A percentile compares a stretch with the other conserved stretches of the same genome.
Conservation (phyloP, 2,797 vertebrate genomes). For the Micropoecilia bifurca region DNA sequence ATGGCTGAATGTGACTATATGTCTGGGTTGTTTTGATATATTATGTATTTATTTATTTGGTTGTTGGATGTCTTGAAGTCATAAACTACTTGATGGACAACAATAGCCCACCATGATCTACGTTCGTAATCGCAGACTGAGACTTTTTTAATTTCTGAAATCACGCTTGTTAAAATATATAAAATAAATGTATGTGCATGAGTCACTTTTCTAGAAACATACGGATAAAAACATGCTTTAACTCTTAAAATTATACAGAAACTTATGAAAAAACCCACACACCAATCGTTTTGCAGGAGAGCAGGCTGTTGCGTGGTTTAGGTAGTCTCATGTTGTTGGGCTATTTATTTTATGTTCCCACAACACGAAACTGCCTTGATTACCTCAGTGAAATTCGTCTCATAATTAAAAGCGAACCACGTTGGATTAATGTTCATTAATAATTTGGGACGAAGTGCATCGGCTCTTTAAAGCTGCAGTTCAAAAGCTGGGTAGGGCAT, state of each 20-base stretch:
- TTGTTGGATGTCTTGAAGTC: background rate
- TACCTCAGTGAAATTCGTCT: slow-evolving; percentile 85
- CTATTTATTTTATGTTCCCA: slow-evolving; percentile 85
- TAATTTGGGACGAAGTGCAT: slow-evolving; percentile 14
- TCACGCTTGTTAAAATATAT: background rate
- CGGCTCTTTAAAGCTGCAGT: background rate
- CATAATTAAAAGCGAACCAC: slow-evolving; percentile 42
- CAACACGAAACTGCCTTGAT: slow-evolving; percentile 98
- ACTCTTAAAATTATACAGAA: background rate
- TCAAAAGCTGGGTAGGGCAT: slow-evolving; percentile 21
- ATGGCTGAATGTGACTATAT: background rate
- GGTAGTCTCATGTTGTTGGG: slow-evolving; percentile 99
- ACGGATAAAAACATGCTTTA: background rate
- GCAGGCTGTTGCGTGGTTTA: slow-evolving; percentile 93
- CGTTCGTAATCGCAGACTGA: background rate
- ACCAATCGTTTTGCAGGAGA: slow-evolving; percentile 45
- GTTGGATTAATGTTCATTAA: slow-evolving; percentile 18
- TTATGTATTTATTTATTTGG: background rate
- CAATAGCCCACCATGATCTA: background rate
- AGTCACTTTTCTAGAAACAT: background rate
- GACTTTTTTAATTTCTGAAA: background rate
- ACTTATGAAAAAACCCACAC: background rate
- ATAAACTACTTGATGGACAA: background rate
- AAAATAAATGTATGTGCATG: background rate
- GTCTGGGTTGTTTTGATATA: background rate